Conservation (phyloP, 1,140 invertebrate genomes). For the Ylistrum balloti region DNA sequence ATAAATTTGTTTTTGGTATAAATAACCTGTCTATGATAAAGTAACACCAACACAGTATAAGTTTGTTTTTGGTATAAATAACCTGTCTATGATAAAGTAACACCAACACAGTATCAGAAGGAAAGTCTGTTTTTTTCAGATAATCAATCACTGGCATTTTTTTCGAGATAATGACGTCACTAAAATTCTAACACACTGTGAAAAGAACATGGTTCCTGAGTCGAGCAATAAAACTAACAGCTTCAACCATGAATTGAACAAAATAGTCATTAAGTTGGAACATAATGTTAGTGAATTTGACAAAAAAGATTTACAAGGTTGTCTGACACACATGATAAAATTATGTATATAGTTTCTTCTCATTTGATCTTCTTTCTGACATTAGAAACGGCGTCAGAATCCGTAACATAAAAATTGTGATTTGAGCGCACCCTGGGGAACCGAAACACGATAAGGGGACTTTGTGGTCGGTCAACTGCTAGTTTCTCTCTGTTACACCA, state of each 20-base stretch:
- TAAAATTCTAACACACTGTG: not conserved
- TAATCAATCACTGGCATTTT: not conserved
- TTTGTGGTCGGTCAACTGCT: not conserved
- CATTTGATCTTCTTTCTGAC: not conserved
- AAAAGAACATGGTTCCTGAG: not conserved
- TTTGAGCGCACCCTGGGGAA: not conserved
- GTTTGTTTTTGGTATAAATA: too few relatives aligned
- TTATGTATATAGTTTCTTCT: not conserved
- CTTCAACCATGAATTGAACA: not conserved
- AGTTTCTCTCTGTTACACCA: not conserved
- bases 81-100: too few relatives aligned
- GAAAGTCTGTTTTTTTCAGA: not conserved
- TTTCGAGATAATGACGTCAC: not conserved
- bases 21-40: too few relatives aligned
- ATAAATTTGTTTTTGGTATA: too few relatives aligned
- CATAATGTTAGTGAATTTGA: not conserved
- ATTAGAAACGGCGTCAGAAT: not conserved
- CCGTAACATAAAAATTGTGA: not conserved
- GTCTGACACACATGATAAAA: not conserved
- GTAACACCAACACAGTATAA: too few relatives aligned
- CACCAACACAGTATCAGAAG: not conserved
- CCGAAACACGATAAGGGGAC: not conserved
- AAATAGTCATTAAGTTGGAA: not conserved
- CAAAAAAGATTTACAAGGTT: not conserved
- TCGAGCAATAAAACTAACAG: not conserved